phyloP scores from a whole-genome alignment of 2,113 vertebrate species.

The Chaenogobius annularis region DNA sequence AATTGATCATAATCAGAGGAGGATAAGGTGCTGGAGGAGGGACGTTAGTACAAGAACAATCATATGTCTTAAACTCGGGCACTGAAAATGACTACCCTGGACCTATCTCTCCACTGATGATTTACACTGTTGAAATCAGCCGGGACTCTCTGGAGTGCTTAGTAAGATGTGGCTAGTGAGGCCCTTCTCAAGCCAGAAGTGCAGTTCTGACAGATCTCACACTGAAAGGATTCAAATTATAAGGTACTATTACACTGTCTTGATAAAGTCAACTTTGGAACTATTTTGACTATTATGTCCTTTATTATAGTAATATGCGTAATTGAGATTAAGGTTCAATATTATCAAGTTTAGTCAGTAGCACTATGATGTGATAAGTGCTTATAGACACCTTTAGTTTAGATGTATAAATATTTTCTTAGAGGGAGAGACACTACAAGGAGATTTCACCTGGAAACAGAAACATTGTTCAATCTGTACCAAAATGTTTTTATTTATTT shows the following conservation, averaged over 20 bases:
- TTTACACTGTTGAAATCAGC: conserved; percentile 47
- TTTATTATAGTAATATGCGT: not conserved
- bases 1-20: conserved; percentile 72
- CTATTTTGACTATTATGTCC: not conserved
- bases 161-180: conserved; percentile 19
- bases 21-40: conserved; percentile 59
- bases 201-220: conserved; percentile 28
- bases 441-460: no score
- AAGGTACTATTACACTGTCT: conserved; percentile 1
- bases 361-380: no score
- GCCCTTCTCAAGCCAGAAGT: conserved; percentile 10
- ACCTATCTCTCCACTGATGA: conserved; percentile 40
- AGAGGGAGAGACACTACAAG: no score
- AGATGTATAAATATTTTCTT: no score
- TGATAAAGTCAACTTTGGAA: not conserved
- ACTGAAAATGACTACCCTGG: conserved; percentile 58
- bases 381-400: no score
- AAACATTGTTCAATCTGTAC: no score
- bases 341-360: not conserved
- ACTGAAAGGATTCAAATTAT: conserved; percentile 24
- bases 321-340: not conserved
- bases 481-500: no score
- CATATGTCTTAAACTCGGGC: conserved; percentile 48
- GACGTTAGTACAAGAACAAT: conserved; percentile 61
- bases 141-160: conserved; percentile 18